Conservation (phyloP, 2,113 vertebrate genomes). For the Tragelaphus imberbis region DNA sequence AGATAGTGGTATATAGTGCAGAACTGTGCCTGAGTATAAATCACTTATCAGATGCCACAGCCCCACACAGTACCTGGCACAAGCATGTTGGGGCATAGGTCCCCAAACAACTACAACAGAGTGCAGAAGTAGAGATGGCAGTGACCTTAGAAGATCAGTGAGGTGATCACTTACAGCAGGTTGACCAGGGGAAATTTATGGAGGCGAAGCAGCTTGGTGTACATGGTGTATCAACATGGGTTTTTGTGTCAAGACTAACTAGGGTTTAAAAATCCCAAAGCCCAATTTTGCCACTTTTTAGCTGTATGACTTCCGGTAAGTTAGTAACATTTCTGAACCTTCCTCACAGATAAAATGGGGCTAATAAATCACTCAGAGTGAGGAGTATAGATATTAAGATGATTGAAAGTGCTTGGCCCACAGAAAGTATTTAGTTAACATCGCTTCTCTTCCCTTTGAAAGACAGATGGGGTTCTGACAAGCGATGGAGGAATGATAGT, state of each 20-base stretch:
- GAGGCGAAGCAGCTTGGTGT: not conserved
- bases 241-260: not conserved
- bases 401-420: not conserved
- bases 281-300: not conserved
- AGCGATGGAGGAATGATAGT: not conserved
- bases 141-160: not conserved
- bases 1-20: not conserved
- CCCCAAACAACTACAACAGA: not conserved
- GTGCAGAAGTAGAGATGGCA: not conserved
- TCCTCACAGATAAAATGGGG: not conserved
- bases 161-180: not conserved
- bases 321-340: constrained; percentile 30
- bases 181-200: not conserved
- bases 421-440: not conserved
- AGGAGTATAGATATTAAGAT: not conserved
- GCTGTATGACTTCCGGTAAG: not conserved
- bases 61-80: not conserved
- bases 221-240: not conserved
- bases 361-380: not conserved
- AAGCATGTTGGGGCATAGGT: not conserved
- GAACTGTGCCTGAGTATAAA: not conserved
- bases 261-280: constrained; percentile 3
- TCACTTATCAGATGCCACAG: not conserved
- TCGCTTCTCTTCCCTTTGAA: constrained; percentile 22
- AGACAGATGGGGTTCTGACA: constrained; percentile 26